phyloP scores from a whole-genome alignment of 2,797 vertebrate genomes.

The Psittacula echo region DNA sequence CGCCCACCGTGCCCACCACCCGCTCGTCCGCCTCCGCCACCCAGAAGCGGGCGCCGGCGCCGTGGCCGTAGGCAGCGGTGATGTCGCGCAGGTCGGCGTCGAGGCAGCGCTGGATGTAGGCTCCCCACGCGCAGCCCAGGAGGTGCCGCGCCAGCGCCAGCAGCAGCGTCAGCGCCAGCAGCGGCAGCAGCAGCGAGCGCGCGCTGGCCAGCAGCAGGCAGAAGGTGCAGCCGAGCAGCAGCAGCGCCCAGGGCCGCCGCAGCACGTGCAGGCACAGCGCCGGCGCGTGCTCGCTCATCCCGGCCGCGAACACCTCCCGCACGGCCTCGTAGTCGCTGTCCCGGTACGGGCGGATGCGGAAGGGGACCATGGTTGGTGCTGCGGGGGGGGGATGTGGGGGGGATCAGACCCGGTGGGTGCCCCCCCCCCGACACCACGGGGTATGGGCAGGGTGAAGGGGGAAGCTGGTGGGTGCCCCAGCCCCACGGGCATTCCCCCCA shows the following conservation, averaged over 20 bases:
- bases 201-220: conserved; percentile 80
- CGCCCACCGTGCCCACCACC: conserved; percentile 78
- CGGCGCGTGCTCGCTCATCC: conserved; percentile 45
- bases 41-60: conserved; percentile 79
- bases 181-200: conserved; percentile 79
- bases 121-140: conserved; percentile 66
- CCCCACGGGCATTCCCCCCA: no score
- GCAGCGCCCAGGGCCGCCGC: conserved; percentile 70
- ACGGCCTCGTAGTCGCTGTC: neutral
- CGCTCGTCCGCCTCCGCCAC: conserved; percentile 79
- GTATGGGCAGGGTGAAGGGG: no score
- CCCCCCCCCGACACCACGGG: no score
- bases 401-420: neutral
- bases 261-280: conserved; percentile 38
- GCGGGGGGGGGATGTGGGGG: rapidly evolving
- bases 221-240: conserved; percentile 77
- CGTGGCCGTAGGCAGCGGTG: neutral
- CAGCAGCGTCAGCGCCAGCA: conserved; percentile 78
- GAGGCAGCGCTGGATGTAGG: conserved; percentile 76
- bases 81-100: conserved; percentile 72
- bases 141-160: conserved; percentile 77
- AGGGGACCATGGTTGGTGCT: neutral
- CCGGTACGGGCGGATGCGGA: neutral
- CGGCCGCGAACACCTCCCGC: conserved; percentile 23
- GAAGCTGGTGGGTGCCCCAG: no score